Base-by-base conservation (phyloP, 2,113 vertebrate genomes). In the Cyprinodon tularosa region DNA sequence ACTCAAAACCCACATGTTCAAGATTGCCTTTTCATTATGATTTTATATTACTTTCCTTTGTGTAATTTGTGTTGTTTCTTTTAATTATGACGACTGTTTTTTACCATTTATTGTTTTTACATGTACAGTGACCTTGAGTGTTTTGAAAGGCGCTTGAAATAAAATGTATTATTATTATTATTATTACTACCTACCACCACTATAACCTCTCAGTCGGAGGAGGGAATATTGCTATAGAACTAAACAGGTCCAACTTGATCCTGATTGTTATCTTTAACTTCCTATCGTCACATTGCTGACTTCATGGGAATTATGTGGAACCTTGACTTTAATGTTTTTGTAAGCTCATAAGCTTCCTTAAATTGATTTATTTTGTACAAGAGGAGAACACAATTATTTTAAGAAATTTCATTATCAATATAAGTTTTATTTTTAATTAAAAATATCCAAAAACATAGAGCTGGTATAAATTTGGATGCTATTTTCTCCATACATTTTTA, bases 271-370 rank as follows among this genome's bases (percentile, higher is more conserved):
- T 86, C 78, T 87, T 79, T 48, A 79, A 76, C 63, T 39, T 4
- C 69, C 20, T 84, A 82, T 90, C 60, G 44, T 66, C 80, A 88
- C 74, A 84, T 77, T 74, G 64, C 69, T 66, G 63, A 77, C 64
- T 40, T 76, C 68, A 73, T 71, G 69, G 59, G 65, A 81, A 61
- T 76, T 42, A 65, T 20, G 66, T 67, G 5, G 61, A 73, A 74
- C 70, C 20, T 53, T 62, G 42, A 66, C 66, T 44, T 57, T 22
- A 3, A 8, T 0, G 12, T 72, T 75, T 38, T 62, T 5, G 2
- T 38, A 53, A 60, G 72, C 10, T 53, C 13, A 36, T 15, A 9
- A 13, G 12, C 42, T 62, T 44, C 3, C 0, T 42, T 12, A 4
- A 8, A 65, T 36, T 29, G 11, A 17, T 63, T 12, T 40, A 0